Base-by-base conservation (phyloP, 1,140 invertebrate genomes). In the Eriocheir sinensis region DNA sequence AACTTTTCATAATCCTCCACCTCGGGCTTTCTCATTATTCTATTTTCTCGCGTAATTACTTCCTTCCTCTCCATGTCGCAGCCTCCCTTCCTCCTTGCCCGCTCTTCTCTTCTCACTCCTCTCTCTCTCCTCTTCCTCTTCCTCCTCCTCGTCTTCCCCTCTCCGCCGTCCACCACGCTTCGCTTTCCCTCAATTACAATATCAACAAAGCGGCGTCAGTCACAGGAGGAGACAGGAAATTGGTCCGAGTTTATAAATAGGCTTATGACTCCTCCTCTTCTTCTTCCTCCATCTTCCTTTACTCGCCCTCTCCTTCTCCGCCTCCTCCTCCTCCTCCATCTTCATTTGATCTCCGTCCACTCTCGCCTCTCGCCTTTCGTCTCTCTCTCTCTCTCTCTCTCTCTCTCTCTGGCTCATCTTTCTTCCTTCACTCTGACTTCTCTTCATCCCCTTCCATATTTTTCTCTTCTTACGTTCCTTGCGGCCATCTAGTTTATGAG, bases 1-100 rank as follows among this genome's bases (percentile, higher is more conserved):
- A n/a, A n/a, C 21, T 72, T 21, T 48, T 48, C 60, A 72, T 72
- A 21, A 72, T 72, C n/a, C 60, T n/a, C n/a, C n/a, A n/a, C n/a
- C n/a, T 72, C 60, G n/a, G 27, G 60, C n/a, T 72, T 72, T n/a
- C 60, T 72, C 60, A n/a, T 72, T 6, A 72, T 72, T 72, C n/a
- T 72, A 72, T n/a, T n/a, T 72, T 72, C 60, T n/a, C 27, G 6
- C 60, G 6, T 72, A 21, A 72, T 72, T 72, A 21, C 86, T 89
- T 44, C 86, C 86, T 44, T 38, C 86, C 86, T 34, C 86, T 48
- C 3, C 81, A 34, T 83, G 81, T 83, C 81, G n/a, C n/a, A n/a
- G n/a, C n/a, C n/a, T n/a, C n/a, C n/a, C n/a, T n/a, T n/a, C n/a
- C n/a, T n/a, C n/a, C n/a, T n/a, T n/a, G n/a, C n/a, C n/a, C n/a